These are phyloP conservation scores for Tapirus indicus DNA, from an alignment of 2,797 vertebrate genomes.

Conservation along the genomic window DNA sequence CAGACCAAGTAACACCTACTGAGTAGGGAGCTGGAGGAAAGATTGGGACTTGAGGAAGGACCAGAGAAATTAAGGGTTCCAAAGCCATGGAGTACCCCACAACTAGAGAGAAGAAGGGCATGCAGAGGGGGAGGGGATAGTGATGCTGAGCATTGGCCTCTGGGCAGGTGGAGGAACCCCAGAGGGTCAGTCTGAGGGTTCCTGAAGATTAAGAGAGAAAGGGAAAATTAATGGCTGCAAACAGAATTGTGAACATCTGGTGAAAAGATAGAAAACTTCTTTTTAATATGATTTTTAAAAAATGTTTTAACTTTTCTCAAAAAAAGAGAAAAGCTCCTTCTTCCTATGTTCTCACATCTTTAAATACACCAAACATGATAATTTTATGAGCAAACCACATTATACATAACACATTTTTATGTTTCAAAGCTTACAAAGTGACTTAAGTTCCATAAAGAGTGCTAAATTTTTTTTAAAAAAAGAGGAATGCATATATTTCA, in stretches of 20 bases:
- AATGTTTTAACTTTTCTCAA: conserved; percentile 63
- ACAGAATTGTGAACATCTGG: conserved; percentile 56
- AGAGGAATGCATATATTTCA: conserved; percentile 26
- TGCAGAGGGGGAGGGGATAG: rapidly evolving
- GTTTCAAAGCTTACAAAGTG: conserved; percentile 72
- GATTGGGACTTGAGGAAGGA: conserved; percentile 26
- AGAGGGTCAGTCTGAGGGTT: neutral
- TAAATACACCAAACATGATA: conserved; percentile 79
- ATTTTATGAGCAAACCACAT: conserved; percentile 77
- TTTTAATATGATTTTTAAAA: conserved; percentile 36
- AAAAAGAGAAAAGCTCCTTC: conserved; percentile 51
- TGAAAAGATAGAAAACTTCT: neutral
- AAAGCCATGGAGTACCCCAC: neutral
- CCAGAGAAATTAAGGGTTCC: neutral
- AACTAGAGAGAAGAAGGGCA: neutral
- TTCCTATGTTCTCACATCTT: conserved; percentile 71
- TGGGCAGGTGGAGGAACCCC: neutral
- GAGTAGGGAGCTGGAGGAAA: conserved; percentile 35
- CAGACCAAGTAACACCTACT: conserved; percentile 39
- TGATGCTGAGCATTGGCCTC: neutral
- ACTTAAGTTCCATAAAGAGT: conserved; percentile 59
- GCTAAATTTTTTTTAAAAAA: neutral
- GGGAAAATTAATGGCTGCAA: neutral
- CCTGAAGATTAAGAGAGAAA: neutral
- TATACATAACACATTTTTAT: conserved; percentile 78